phyloP scores from a whole-genome alignment of 2,113 vertebrate genomes.

The Pomatorhinus ruficollis region DNA sequence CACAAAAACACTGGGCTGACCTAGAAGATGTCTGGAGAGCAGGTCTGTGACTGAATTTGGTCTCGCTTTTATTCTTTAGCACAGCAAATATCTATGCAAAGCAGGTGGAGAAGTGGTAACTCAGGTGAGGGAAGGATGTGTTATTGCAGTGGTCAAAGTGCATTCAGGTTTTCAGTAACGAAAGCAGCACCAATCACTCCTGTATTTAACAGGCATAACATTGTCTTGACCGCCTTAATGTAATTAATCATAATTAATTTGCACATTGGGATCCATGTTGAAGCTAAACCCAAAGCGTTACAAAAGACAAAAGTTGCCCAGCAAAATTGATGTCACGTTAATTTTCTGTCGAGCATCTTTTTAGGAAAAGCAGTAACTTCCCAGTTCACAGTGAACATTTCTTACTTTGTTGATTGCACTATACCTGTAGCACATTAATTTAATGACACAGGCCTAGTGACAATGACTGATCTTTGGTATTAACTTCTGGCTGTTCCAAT shows the following conservation, averaged over 20 bases:
- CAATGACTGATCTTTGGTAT: neutral
- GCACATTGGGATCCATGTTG: neutral
- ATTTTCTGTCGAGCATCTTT: neutral
- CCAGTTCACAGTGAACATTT: neutral
- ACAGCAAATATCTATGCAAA: rapidly evolving
- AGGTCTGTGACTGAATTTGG: neutral
- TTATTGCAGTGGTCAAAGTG: rapidly evolving
- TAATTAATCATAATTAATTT: neutral
- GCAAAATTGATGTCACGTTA: neutral
- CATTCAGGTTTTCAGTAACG: neutral
- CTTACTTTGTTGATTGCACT: neutral
- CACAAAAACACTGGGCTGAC: neutral
- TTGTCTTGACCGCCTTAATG: neutral
- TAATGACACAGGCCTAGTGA: neutral
- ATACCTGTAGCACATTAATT: neutral
- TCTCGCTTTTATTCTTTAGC: neutral
- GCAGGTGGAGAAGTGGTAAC: neutral
- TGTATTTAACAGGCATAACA: neutral
- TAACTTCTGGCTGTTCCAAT: conserved; percentile 6
- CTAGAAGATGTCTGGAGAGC: neutral
- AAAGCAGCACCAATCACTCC: neutral
- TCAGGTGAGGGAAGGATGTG: neutral
- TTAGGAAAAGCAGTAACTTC: neutral
- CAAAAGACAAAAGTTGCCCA: neutral
- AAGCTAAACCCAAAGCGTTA: neutral